Conservation (phyloP, 2,888 invertebrate species). For the Calameuta idolon region DNA sequence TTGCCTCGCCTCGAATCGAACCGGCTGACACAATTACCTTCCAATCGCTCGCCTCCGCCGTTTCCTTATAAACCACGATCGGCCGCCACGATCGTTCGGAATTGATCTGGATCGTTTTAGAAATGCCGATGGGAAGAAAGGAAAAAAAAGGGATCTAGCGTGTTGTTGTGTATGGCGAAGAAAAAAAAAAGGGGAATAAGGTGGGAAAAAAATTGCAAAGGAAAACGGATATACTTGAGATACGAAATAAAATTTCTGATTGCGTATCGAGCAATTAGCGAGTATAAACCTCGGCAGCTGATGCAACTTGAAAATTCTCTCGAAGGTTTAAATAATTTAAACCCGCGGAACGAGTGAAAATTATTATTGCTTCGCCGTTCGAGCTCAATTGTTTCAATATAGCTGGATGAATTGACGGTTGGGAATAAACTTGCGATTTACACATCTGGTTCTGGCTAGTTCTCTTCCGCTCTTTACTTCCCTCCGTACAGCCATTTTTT, state of each 20-base stretch:
- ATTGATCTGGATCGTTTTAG: constrained; percentile 18
- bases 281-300: constrained; percentile 1
- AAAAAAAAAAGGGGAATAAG: background rate
- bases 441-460: background rate
- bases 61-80: constrained; percentile 4
- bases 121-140: constrained; percentile 32
- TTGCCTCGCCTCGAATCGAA: constrained; percentile 12
- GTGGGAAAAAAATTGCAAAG: background rate
- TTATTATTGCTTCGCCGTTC: background rate
- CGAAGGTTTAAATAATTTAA: constrained; percentile 10
- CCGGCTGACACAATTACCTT: constrained; percentile 16
- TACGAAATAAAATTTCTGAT: background rate
- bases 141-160: background rate
- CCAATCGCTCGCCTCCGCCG: constrained; percentile 5
- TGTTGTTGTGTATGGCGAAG: background rate
- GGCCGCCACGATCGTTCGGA: background rate
- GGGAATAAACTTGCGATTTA: constrained; percentile 1
- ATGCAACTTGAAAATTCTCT: constrained; percentile 4
- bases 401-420: background rate
- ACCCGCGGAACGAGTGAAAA: constrained; percentile 5
- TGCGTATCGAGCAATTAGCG: background rate
- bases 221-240: background rate
- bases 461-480: background rate
- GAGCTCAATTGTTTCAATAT: constrained; percentile 4
- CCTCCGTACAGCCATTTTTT: background rate